phyloP scores from a whole-genome alignment of 1,140 invertebrate species.

The Brachionus paranguensis region DNA sequence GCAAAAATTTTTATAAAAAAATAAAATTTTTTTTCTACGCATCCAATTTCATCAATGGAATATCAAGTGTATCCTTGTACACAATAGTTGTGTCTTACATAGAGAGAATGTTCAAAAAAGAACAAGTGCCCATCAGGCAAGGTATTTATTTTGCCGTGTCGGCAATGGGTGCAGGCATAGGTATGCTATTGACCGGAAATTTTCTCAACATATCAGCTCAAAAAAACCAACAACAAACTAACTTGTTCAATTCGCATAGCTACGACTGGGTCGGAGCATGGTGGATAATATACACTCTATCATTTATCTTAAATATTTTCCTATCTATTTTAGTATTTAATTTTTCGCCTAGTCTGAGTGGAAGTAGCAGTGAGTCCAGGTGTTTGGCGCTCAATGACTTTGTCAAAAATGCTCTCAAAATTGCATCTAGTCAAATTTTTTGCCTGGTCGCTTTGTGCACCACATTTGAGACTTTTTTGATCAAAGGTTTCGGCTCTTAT shows the following conservation, averaged over 20 bases:
- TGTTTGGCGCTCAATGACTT: background rate
- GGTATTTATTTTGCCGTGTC: slow-evolving; percentile 25
- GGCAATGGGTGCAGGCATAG: slow-evolving; percentile 33
- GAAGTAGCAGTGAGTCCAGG: background rate
- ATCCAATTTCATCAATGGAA: slow-evolving; percentile 14
- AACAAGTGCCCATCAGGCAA: slow-evolving; percentile 1
- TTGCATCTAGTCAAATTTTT: background rate
- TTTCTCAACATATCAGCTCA: slow-evolving; percentile 15
- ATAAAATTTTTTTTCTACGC: slow-evolving; percentile 23
- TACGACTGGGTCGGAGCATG: slow-evolving; percentile 26
- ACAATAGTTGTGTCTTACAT: slow-evolving; percentile 34
- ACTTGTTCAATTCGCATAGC: background rate
- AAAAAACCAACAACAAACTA: background rate
- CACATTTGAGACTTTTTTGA: slow-evolving; percentile 34
- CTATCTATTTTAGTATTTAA: background rate
- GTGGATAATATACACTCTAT: slow-evolving; percentile 29
- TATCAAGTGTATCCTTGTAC: slow-evolving; percentile 13
- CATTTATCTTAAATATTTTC: background rate
- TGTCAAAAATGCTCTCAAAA: background rate
- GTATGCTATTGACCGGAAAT: slow-evolving; percentile 19
- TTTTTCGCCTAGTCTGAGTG: background rate
- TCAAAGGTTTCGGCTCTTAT: slow-evolving; percentile 27
- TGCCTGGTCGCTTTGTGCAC: background rate
- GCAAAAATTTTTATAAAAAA: background rate
- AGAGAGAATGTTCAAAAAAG: slow-evolving; percentile 14